A percentile compares a stretch with the other conserved stretches of the same genome.
These are phyloP conservation scores for Pseudonaja textilis DNA, from an alignment of 2,113 vertebrate species.

Conservation along the genomic window DNA sequence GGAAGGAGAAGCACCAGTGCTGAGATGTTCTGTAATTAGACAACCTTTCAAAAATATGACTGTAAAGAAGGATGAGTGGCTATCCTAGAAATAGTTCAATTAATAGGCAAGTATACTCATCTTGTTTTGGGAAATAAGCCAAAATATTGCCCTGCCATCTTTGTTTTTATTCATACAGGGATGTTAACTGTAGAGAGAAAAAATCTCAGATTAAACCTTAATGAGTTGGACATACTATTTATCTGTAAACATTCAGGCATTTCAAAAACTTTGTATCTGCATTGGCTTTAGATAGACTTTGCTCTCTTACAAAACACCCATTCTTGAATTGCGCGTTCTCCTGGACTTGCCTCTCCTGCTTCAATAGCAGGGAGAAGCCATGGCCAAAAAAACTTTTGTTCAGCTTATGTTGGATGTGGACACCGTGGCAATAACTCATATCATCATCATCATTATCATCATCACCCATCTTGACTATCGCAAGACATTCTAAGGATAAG, in stretches of 20 bases:
- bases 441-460: neutral
- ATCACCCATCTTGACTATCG: neutral
- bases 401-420: neutral
- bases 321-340: neutral
- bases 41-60: neutral
- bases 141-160: neutral
- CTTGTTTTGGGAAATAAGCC: neutral
- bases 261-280: neutral
- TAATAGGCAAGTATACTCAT: neutral
- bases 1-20: neutral
- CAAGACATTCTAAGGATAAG: neutral
- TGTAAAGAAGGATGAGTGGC: neutral
- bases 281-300: neutral
- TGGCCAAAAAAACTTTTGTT: neutral
- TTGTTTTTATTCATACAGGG: neutral
- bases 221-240: neutral
- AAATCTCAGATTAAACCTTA: neutral
- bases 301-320: neutral
- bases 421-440: neutral
- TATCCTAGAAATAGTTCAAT: neutral
- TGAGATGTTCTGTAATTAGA: neutral
- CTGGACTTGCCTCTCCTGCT: neutral
- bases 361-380: neutral
- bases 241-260: neutral
- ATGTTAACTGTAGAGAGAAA: neutral